Evolutionary conservation across 2,888 invertebrate genomes (phyloP).

Genomic region (Drosophila subsilvestris): DNA sequence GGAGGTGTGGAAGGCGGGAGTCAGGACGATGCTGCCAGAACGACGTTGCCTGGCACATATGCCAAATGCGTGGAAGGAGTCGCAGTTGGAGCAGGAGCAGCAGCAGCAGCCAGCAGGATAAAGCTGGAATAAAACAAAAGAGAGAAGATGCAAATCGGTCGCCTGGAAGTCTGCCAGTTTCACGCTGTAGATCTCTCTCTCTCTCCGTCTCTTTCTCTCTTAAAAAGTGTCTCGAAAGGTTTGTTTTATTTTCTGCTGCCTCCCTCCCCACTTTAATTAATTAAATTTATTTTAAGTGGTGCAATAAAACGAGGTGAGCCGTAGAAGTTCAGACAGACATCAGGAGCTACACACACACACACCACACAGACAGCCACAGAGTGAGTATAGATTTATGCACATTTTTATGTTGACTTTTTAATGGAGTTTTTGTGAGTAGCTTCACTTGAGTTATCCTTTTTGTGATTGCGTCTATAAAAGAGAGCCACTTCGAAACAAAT

Average conservation of each 20-base stretch:
- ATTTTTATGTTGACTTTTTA: not conserved
- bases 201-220: not conserved
- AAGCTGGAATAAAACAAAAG: constrained; percentile 7
- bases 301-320: constrained; percentile 36
- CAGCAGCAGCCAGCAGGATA: not conserved
- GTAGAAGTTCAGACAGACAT: constrained; percentile 9
- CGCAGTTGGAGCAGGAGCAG: not conserved
- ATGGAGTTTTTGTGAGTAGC: not conserved
- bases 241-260: constrained; percentile 28
- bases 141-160: constrained; percentile 37
- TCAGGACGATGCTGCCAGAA: not conserved
- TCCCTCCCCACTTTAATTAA: constrained; percentile 36
- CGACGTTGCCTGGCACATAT: constrained; percentile 19
- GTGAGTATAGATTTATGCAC: constrained; percentile 10
- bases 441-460: not conserved
- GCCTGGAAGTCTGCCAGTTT: constrained; percentile 38
- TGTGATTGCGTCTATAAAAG: not conserved
- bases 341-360: not conserved
- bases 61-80: constrained; percentile 7
- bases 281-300: constrained; percentile 49
- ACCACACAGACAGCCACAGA: not conserved
- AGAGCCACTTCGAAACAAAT: not conserved
- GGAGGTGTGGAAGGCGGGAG: not conserved
- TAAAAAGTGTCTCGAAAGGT: constrained; percentile 34
- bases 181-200: constrained; percentile 12